These are phyloP conservation scores for Cryptomyrus ogoouensis DNA, from an alignment of 2,113 vertebrate genomes.

Conservation along the genomic window DNA sequence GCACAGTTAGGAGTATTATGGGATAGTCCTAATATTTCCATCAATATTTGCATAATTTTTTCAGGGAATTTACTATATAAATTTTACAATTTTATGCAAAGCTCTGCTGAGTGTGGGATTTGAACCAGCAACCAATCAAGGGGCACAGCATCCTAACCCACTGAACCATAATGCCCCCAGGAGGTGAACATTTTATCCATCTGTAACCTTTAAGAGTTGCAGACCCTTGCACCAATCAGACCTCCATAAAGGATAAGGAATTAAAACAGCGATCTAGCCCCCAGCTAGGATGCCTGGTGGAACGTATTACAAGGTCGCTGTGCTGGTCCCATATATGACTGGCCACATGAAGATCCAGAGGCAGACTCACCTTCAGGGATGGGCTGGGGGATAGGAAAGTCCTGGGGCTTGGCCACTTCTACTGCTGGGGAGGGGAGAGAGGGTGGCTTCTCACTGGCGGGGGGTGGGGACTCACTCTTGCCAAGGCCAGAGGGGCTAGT, in stretches of 20 bases:
- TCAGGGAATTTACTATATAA: neutral
- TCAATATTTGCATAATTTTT: neutral
- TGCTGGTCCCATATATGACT: neutral
- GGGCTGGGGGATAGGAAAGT: constrained; percentile 75
- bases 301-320: neutral
- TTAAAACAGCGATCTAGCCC: neutral
- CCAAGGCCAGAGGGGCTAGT: constrained; percentile 55
- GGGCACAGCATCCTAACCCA: neutral
- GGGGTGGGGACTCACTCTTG: constrained; percentile 82
- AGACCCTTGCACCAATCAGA: neutral
- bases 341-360: neutral
- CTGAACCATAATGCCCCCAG: neutral
- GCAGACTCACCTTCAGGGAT: constrained; percentile 81
- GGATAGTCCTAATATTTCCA: neutral
- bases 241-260: neutral
- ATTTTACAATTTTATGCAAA: neutral
- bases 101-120: neutral
- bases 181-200: no score
- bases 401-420: constrained; percentile 81
- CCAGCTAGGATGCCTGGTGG: neutral
- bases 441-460: constrained; percentile 70
- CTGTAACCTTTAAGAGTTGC: neutral
- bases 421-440: constrained; percentile 61
- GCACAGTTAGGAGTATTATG: neutral
- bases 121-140: neutral